Evolutionary conservation across 2,888 invertebrate genomes (phyloP).

Genomic region (Ichneumoninae sp.): DNA sequence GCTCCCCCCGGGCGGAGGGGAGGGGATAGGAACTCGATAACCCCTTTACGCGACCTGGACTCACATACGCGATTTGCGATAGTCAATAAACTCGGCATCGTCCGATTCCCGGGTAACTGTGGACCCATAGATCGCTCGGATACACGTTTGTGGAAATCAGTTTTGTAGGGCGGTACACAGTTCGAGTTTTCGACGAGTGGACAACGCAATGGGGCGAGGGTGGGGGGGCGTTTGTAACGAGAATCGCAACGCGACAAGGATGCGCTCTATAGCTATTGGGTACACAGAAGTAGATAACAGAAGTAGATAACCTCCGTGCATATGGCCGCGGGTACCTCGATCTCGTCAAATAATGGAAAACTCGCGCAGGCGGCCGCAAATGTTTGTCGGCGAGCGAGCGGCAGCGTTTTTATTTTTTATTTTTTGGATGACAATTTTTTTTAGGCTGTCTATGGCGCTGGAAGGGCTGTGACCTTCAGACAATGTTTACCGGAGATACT

Average conservation of each 20-base stretch:
- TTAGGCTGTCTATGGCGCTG: neutral
- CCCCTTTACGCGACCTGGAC: constrained; percentile 61
- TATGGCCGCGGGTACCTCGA: constrained; percentile 11
- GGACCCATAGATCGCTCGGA: constrained; percentile 38
- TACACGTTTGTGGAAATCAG: constrained; percentile 50
- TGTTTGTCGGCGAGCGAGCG: constrained; percentile 27
- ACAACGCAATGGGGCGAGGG: constrained; percentile 5
- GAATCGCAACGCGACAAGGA: constrained; percentile 26
- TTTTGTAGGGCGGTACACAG: constrained; percentile 46
- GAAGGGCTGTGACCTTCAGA: too few species aligned
- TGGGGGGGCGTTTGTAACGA: neutral
- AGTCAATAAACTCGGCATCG: constrained; percentile 71
- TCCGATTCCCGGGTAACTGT: constrained; percentile 56
- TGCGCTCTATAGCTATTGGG: neutral
- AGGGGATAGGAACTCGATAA: constrained; percentile 68
- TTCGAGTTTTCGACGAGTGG: constrained; percentile 53
- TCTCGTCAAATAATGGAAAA: constrained; percentile 64
- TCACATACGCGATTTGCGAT: constrained; percentile 72
- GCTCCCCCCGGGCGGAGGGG: too few species aligned
- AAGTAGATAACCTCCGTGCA: constrained; percentile 3
- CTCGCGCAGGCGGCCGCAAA: constrained; percentile 45
- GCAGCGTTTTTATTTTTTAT: constrained; percentile 16
- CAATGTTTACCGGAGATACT: too few species aligned
- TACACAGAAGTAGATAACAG: constrained; percentile 15
- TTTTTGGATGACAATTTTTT: neutral